Evolutionary conservation across 2,888 invertebrate species (phyloP).

Genomic region (Trisateles emortualis): DNA sequence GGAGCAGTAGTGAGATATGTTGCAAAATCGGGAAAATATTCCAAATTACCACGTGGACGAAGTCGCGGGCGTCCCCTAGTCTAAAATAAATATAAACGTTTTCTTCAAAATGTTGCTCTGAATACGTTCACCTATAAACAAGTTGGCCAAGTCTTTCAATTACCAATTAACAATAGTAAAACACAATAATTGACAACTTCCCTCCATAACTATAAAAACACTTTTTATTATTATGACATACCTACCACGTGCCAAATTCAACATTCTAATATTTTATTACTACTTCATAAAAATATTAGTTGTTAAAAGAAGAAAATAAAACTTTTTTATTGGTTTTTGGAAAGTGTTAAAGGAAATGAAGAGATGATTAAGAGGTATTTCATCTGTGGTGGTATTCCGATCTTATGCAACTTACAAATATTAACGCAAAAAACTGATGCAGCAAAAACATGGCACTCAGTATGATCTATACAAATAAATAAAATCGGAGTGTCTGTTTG

Average conservation of each 20-base stretch:
- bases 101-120: constrained; percentile 18
- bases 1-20: too few relatives aligned
- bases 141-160: constrained; percentile 38
- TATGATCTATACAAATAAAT: too few relatives aligned
- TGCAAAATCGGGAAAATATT: too few relatives aligned
- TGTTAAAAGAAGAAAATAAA: constrained; percentile 20
- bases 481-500: too few relatives aligned
- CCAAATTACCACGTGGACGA: too few relatives aligned
- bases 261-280: constrained; percentile 21
- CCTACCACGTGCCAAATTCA: constrained; percentile 32
- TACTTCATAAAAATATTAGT: constrained; percentile 6
- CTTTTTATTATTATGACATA: constrained; percentile 21
- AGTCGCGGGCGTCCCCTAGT: too few relatives aligned
- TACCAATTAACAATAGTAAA: constrained; percentile 45
- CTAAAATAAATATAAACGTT: constrained; percentile 1
- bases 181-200: constrained; percentile 29
- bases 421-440: too few relatives aligned
- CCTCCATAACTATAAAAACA: constrained; percentile 23
- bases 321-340: constrained; percentile 15
- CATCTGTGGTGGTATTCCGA: too few relatives aligned
- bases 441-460: too few relatives aligned
- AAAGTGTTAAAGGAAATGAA: background rate
- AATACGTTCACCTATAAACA: constrained; percentile 13
- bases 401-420: too few relatives aligned
- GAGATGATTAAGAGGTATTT: background rate